phyloP scores from a whole-genome alignment of 2,888 invertebrate species.

The Leptodirus hochenwartii region DNA sequence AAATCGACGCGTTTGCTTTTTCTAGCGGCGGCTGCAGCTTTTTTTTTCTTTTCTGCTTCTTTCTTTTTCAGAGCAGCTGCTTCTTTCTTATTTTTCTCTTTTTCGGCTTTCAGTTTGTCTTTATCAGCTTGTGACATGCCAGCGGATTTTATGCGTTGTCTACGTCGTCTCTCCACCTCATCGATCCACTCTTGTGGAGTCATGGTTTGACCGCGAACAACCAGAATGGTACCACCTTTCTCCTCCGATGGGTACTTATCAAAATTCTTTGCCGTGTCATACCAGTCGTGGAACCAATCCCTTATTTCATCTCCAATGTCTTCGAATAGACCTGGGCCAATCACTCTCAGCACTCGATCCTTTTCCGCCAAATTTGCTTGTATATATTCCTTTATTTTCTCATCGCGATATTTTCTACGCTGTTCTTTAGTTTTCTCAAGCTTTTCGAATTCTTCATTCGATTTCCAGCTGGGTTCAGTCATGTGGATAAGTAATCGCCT shows the following conservation, averaged over 20 bases:
- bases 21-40: slow-evolving; percentile 12
- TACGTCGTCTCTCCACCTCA: slow-evolving; percentile 19
- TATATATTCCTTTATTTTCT: slow-evolving; percentile 29
- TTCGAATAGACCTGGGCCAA: slow-evolving; percentile 45
- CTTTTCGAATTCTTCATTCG: slow-evolving; percentile 29
- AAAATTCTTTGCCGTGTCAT: slow-evolving; percentile 34
- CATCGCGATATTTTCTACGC: slow-evolving; percentile 29
- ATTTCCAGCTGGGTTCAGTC: slow-evolving; percentile 32
- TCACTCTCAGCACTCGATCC: slow-evolving; percentile 29
- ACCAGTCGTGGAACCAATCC: slow-evolving; percentile 55
- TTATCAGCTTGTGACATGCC: slow-evolving; percentile 11
- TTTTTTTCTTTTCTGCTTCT: slow-evolving; percentile 19
- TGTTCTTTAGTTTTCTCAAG: slow-evolving; percentile 29
- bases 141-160: slow-evolving; percentile 17
- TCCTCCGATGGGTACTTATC: slow-evolving; percentile 55
- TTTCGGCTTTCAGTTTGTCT: slow-evolving; percentile 20
- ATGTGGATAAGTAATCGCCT: slow-evolving; percentile 32
- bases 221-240: slow-evolving; percentile 46
- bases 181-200: slow-evolving; percentile 36
- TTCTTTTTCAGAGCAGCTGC: neutral
- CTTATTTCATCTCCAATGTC: slow-evolving; percentile 58
- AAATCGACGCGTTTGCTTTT: slow-evolving; percentile 17
- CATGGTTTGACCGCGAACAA: slow-evolving; percentile 38
- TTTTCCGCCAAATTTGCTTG: slow-evolving; percentile 31
- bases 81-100: slow-evolving; percentile 23